Percentiles rank a stretch among this genome's conserved stretches.
These are phyloP conservation scores for Enteromius radiatus DNA, from an alignment of 2,797 vertebrate genomes.

Conservation along the genomic window DNA sequence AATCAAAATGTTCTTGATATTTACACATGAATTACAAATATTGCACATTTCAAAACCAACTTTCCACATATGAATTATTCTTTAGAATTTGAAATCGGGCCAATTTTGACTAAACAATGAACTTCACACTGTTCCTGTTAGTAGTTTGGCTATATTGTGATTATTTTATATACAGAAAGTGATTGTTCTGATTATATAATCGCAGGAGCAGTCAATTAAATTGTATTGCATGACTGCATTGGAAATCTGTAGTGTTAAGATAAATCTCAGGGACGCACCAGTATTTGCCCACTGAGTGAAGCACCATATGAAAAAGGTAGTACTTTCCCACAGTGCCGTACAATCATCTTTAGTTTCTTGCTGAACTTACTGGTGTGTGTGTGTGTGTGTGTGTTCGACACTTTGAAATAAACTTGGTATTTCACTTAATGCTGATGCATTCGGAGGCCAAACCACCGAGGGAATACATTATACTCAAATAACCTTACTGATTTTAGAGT, in stretches of 20 bases:
- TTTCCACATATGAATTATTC: background rate
- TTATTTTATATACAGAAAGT: background rate
- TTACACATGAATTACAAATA: background rate
- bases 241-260: background rate
- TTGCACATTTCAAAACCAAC: background rate
- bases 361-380: slow-evolving; percentile 2
- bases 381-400: slow-evolving; percentile 13
- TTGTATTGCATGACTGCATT: background rate
- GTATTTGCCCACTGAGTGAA: background rate
- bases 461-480: slow-evolving; percentile 50
- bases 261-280: background rate
- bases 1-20: background rate
- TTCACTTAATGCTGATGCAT: slow-evolving; percentile 20
- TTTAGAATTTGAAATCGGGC: background rate
- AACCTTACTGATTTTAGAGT: slow-evolving; percentile 61
- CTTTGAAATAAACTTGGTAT: slow-evolving; percentile 28
- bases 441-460: slow-evolving; percentile 17
- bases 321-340: slow-evolving; percentile 19
- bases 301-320: background rate
- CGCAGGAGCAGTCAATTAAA: background rate
- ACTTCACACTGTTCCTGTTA: background rate
- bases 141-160: background rate
- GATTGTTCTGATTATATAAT: background rate
- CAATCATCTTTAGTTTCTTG: slow-evolving; percentile 19
- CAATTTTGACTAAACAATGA: background rate